phyloP scores from a whole-genome alignment of 2,888 invertebrate genomes.

The Eilema griseolum region DNA sequence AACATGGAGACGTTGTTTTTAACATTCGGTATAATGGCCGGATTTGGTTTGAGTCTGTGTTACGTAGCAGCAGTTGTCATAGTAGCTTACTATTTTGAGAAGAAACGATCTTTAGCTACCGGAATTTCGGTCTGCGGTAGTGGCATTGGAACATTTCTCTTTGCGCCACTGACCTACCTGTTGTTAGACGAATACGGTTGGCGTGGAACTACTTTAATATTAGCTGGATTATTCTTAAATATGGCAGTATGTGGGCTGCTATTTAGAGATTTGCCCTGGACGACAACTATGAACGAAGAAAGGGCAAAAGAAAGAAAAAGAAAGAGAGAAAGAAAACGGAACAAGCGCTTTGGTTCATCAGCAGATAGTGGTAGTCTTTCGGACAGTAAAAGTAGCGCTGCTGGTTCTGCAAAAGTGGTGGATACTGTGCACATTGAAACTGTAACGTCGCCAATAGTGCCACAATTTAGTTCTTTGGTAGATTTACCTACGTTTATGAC shows the following conservation, averaged over 20 bases:
- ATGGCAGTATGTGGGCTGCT: conserved; percentile 93
- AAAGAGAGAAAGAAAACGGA: conserved; percentile 86
- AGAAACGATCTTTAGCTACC: conserved; percentile 93
- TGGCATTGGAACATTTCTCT: conserved; percentile 95
- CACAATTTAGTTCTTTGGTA: conserved; percentile 92
- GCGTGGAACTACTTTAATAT: conserved; percentile 93
- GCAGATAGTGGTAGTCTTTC: conserved; percentile 89
- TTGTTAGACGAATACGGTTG: conserved; percentile 93
- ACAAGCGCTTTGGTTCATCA: conserved; percentile 88
- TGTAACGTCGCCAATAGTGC: conserved; percentile 72
- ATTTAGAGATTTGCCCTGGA: conserved; percentile 91
- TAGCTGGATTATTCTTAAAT: conserved; percentile 93
- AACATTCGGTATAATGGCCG: conserved; percentile 94
- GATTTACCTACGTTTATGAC: conserved; percentile 94
- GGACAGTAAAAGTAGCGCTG: conserved; percentile 89
- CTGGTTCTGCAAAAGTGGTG: conserved; percentile 83
- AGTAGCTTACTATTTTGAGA: conserved; percentile 96
- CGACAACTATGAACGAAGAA: conserved; percentile 87
- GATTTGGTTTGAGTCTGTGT: conserved; percentile 94
- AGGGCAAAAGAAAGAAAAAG: conserved; percentile 88
- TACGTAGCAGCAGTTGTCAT: conserved; percentile 97
- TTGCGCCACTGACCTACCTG: conserved; percentile 92
- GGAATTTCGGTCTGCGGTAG: conserved; percentile 95
- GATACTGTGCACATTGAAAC: conserved; percentile 72
- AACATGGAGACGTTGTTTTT: conserved; percentile 93